Percentiles rank a stretch among this genome's conserved stretches.
Conservation (phyloP, 2,888 invertebrate species). For the Entomobrya proxima region DNA sequence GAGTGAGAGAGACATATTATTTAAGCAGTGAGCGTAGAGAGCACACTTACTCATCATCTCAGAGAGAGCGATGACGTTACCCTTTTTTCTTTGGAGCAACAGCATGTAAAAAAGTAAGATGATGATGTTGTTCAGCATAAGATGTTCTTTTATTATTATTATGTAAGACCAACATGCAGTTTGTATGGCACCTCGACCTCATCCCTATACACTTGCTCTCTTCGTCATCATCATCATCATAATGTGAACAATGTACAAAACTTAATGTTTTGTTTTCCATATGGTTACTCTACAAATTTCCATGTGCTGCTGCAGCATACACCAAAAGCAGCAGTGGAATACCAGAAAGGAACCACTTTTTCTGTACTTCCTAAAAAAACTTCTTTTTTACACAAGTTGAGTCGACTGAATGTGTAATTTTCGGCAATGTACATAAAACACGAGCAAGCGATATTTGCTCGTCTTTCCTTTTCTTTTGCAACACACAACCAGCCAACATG, state of each 20-base stretch:
- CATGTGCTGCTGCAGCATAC: neutral
- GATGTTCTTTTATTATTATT: too few relatives aligned
- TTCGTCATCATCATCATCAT: neutral
- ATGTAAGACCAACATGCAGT: too few relatives aligned
- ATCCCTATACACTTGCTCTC: too few relatives aligned
- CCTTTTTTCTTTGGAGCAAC: neutral
- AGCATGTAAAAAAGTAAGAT: too few relatives aligned
- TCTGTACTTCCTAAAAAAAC: neutral
- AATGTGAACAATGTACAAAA: neutral
- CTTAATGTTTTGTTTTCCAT: constrained; percentile 27
- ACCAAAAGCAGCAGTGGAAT: neutral
- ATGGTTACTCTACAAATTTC: neutral
- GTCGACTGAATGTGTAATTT: constrained; percentile 32
- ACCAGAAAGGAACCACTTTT: constrained; percentile 29
- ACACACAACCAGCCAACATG: constrained; percentile 19
- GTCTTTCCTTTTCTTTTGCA: constrained; percentile 22
- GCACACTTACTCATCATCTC: constrained; percentile 28
- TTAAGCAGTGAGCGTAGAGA: neutral
- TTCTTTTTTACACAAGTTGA: neutral
- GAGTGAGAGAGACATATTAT: too few relatives aligned
- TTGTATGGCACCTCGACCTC: too few relatives aligned
- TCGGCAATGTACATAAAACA: constrained; percentile 23
- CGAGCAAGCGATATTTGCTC: constrained; percentile 13
- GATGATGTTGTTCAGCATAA: neutral
- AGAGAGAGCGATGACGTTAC: constrained; percentile 30